Evolutionary conservation across 2,888 invertebrate genomes (phyloP), one percentile per base, ranked within the genome.

Genomic region (Nesidiocoris tenuis): DNA sequence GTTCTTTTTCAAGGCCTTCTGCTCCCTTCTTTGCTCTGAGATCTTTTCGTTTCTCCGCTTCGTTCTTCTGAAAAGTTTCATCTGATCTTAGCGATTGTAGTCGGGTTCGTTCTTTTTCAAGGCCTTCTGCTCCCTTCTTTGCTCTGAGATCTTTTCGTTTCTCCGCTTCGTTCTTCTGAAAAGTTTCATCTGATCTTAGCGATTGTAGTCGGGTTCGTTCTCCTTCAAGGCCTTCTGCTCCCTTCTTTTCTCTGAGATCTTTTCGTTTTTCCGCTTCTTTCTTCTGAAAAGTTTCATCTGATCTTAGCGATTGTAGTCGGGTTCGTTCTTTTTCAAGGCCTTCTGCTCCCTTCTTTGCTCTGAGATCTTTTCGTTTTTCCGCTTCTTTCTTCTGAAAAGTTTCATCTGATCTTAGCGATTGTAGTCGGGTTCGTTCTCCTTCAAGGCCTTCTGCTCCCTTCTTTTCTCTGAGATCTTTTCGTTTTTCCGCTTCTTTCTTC

Each of bases 11-110:
- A 9, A 22, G 23, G 23, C 64, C 64, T 17, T 1, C 21, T 2
- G 3, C 39, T 7, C 39, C 39, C 5, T 7, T 3, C 12, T 39
- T 12, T 7, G 39, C 12, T 39, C 39, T 39, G 3, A 39, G 1
- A 22, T 22, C 3, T 64, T 64, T 64, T 12, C 64, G 19, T n/a
- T 64, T 23, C 2, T 22, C 24, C 16, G 64, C 64, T 64, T 64
- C 64, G 1, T 5, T 1, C 23, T 64, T 22, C 1, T 23, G 19
- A 1, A 16, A 2, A 1, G n/a, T 23, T 19, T 64, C 25, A 23
- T 39, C 39, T 7, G 39, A 39, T 12, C 3, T 7, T 39, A 3
- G 39, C 12, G 39, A 39, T 39, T 7, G 5, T 3, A 3, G 3
- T 7, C 39, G 39, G 3, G 12, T 12, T 39, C 39, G 39, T 7